Percentiles rank a stretch among this genome's conserved stretches.
These are phyloP conservation scores for Tinamus guttatus DNA, from an alignment of 2,113 vertebrate genomes.

Conservation along the genomic window DNA sequence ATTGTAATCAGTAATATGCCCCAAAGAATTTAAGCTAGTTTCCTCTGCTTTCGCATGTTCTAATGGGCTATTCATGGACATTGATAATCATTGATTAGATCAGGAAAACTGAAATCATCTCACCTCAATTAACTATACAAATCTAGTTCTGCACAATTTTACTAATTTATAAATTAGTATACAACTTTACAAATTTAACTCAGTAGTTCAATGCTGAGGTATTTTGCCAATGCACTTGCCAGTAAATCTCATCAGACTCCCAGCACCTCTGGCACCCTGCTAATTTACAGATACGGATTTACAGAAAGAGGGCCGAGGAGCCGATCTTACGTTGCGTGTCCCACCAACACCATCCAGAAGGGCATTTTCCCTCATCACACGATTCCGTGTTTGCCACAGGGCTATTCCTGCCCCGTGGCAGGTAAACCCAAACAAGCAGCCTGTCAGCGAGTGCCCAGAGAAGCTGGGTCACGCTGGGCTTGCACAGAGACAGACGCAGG, in stretches of 20 bases:
- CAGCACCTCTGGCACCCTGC: accelerated
- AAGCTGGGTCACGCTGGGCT: not conserved
- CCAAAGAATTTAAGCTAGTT: not conserved
- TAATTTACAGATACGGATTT: not conserved
- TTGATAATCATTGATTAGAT: not conserved
- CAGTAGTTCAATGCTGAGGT: not conserved
- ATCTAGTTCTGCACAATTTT: not conserved
- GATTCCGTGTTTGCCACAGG: not conserved
- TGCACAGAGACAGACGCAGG: not conserved
- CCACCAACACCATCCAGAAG: not conserved
- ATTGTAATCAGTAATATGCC: not conserved
- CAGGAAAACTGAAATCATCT: not conserved
- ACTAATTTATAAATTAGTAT: not conserved
- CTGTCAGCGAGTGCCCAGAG: not conserved
- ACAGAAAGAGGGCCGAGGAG: not conserved
- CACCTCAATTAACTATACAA: not conserved
- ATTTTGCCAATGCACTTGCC: not conserved
- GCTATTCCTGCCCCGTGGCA: not conserved
- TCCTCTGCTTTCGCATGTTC: not conserved
- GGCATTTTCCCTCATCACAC: not conserved
- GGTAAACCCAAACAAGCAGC: accelerated
- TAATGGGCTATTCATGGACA: not conserved
- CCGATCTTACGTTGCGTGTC: not conserved
- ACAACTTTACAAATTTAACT: not conserved
- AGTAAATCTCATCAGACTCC: not conserved